A percentile compares a stretch with the other conserved stretches of the same genome.
These are phyloP conservation scores for Sussaba pulchella DNA, from an alignment of 2,888 invertebrate genomes.

Conservation along the genomic window DNA sequence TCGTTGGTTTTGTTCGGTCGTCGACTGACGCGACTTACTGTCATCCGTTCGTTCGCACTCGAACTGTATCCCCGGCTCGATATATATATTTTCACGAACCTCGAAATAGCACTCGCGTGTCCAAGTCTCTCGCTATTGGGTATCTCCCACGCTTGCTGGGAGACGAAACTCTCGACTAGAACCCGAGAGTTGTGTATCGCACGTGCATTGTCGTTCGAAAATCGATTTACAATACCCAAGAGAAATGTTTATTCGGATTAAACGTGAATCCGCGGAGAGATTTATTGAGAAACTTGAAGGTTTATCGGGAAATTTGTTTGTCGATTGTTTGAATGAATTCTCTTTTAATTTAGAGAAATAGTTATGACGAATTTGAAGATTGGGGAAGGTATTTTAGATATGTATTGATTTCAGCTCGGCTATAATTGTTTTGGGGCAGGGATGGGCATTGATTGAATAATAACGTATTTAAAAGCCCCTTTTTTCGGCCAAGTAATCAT, in stretches of 20 bases:
- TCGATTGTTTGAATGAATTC: no score
- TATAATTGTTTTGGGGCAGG: no score
- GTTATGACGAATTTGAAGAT: no score
- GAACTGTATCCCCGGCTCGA: conserved; percentile 34
- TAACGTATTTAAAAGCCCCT: no score
- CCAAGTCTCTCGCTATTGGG: conserved; percentile 29
- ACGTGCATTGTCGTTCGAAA: not conserved
- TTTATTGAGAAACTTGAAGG: not conserved
- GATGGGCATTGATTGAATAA: no score
- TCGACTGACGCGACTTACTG: conserved; percentile 43
- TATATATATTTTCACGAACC: conserved; percentile 39
- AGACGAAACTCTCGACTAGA: not conserved
- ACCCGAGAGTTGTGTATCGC: not conserved
- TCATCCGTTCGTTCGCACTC: conserved; percentile 35
- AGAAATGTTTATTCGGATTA: conserved; percentile 8
- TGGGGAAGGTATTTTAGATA: no score
- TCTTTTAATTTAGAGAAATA: no score
- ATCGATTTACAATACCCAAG: conserved; percentile 21
- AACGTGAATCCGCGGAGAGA: not conserved
- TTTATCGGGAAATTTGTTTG: no score
- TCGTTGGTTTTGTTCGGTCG: conserved; percentile 26
- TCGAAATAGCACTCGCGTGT: conserved; percentile 56
- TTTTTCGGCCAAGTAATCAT: no score
- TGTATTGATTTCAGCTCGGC: no score
- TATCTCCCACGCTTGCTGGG: conserved; percentile 32